Evolutionary conservation across 53 echinoderm and acorn worm genomes (phyloP), one percentile per base, ranked within the genome.

Genomic region (Luidia sarsii): DNA sequence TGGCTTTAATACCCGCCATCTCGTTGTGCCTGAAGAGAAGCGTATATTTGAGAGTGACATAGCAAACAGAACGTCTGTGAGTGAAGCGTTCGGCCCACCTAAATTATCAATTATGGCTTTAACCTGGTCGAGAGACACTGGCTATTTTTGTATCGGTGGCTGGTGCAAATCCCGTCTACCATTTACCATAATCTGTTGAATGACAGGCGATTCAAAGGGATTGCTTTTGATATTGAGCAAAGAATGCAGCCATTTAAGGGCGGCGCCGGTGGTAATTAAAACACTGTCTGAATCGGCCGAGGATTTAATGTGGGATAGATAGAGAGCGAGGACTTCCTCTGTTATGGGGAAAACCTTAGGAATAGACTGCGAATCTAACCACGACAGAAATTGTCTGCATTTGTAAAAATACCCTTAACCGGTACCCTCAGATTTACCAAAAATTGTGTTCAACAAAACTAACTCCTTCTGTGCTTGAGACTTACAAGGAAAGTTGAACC

Each of bases 371-470:
- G 63, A 62, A 14, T 33, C 19, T 33, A 62, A 62, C 63, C 33
- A 62, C 31, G n/a, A 69, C n/a, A 50, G 1, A 18, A 48, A n/a
- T 30, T 49, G 50, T 7, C 45, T 22, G 23, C 41, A 22, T 67
- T 65, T 65, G 67, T 67, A 67, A 23, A 68, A 30, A 49, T 68
- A 69, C 18, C 9, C 6, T 3, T 11, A 7, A 29, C 30, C 18
- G 13, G 49, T 69, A n/a, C 69, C 69, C 50, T 69, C 50, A 5
- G 50, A 14, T 4, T 69, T 48, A 49, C 48, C 50, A 69, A 49
- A 15, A 7, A 49, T 18, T 49, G 69, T 32, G 18, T 69, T 50
- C 29, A 49, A 50, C 28, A 30, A 33, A 29, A 69, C 33, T 31
- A 2, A 16, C 2, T 34, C 62, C 16, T 62, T 62, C 14, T 16